Base-by-base conservation (phyloP, 2,113 vertebrate species). In the Neolamprologus ventralis region DNA sequence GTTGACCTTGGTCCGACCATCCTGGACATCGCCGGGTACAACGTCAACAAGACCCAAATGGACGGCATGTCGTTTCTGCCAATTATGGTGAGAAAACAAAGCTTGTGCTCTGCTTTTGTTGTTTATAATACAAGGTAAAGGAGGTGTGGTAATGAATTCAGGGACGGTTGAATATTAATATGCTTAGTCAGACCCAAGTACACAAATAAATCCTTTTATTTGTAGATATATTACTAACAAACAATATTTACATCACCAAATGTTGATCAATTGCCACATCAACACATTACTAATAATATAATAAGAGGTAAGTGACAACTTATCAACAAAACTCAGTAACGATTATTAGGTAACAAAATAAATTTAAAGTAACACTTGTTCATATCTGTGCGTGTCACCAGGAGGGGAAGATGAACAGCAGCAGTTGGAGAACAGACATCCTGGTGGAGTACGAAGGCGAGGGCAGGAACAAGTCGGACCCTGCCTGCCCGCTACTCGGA, bases 381-480 rank as follows among this genome's bases (percentile, higher is more conserved):
- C 23, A 49, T 75, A 51, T 51, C 10, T 49, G 17, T 88, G 5
- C 81, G 4, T 80, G n/a, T 85, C 10, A 83, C 58, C 95, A 99
- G 98, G 97, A 89, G 89, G 97, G 97, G 57, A 95, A 94, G 81
- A 75, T 87, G 80, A 96, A 95, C 95, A 96, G 96, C 23, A 91
- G 97, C 93, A 97, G 97, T 0, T 99, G 98, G 98, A 96, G 99
- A 73, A 98, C 98, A 4, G 98, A 99, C 91, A 87, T 99, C 80
- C 94, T 99, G 93, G 97, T 99, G 87, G 99, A 99, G 82, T 99
- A 99, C 58, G 98, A 99, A 92, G 99, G 98, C 68, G 98, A 99
- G 94, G 98, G 98, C 5, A 96, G 94, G 23, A 97, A 97, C 4
- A 93, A 97, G 84, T 96, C 97, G 0, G 98, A 99, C 93, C 98